These are phyloP conservation scores for Phengaris arion DNA, from an alignment of 2,888 invertebrate genomes.

Conservation along the genomic window DNA sequence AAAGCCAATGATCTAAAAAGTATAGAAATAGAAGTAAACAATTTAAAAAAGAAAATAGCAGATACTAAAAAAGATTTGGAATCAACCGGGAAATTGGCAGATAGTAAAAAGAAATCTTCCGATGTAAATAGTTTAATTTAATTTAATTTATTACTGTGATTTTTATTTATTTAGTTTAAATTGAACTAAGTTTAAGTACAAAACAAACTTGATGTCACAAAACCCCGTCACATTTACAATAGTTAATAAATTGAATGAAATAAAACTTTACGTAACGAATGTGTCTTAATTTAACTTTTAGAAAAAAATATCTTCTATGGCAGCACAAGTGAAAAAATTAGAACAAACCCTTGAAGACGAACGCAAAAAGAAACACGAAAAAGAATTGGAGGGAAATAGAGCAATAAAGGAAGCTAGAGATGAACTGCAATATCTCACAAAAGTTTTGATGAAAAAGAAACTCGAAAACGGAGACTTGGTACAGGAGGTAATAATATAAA, in stretches of 20 bases:
- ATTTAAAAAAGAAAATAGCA: conserved; percentile 53
- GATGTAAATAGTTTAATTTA: conserved; percentile 49
- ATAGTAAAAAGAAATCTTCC: conserved; percentile 50
- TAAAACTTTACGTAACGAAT: too few relatives aligned
- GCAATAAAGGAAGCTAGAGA: conserved; percentile 60
- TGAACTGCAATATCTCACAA: conserved; percentile 61
- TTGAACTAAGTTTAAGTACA: too few relatives aligned
- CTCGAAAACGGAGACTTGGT: conserved; percentile 62
- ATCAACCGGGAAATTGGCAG: conserved; percentile 44
- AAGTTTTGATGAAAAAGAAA: conserved; percentile 57
- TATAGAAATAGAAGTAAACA: conserved; percentile 54
- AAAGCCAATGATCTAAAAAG: conserved; percentile 59
- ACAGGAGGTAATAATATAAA: conserved; percentile 52
- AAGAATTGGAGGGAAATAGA: conserved; percentile 55
- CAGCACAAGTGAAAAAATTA: conserved; percentile 44
- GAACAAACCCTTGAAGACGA: conserved; percentile 48
- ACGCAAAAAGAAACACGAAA: conserved; percentile 47
- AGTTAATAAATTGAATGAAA: too few relatives aligned
- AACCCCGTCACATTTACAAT: too few relatives aligned
- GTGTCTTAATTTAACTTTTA: conserved; percentile 36
- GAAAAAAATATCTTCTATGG: conserved; percentile 48
- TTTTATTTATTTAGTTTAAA: neutral
- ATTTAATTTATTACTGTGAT: neutral
- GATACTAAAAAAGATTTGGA: conserved; percentile 49
- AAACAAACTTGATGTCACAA: too few relatives aligned